phyloP scores from a whole-genome alignment of 2,888 invertebrate genomes.

The Tetramorium bicarinatum region DNA sequence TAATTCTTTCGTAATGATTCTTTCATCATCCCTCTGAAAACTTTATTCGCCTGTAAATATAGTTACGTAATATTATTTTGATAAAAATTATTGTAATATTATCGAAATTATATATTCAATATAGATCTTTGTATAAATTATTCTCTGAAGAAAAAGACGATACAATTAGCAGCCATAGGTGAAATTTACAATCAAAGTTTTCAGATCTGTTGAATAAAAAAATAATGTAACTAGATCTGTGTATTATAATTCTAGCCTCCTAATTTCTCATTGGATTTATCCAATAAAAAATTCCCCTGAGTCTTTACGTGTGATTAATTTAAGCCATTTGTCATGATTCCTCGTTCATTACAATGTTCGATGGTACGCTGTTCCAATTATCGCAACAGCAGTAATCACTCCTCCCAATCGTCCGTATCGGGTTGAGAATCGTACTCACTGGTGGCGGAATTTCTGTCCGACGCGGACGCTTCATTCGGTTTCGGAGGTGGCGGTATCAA shows the following conservation, averaged over 20 bases:
- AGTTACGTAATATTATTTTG: background rate
- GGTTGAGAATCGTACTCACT: slow-evolving; percentile 85
- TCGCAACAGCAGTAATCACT: slow-evolving; percentile 74
- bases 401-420: slow-evolving; percentile 90
- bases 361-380: background rate
- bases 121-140: background rate
- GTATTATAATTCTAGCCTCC: background rate
- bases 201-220: slow-evolving; percentile 16
- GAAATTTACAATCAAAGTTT: slow-evolving; percentile 2
- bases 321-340: slow-evolving; percentile 26
- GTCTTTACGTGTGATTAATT: slow-evolving; percentile 16
- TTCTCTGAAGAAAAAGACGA: background rate
- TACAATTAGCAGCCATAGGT: background rate
- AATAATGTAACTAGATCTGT: slow-evolving; percentile 3
- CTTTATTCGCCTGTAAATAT: background rate
- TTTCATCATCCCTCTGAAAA: background rate
- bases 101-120: background rate
- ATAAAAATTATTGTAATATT: background rate
- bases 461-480: slow-evolving; percentile 86
- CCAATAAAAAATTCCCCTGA: slow-evolving; percentile 47
- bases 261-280: slow-evolving; percentile 5
- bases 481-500: slow-evolving; percentile 92
- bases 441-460: slow-evolving; percentile 85
- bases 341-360: background rate
- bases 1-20: background rate